phyloP scores from a whole-genome alignment of 2,888 invertebrate genomes.

The Pammene aurita region DNA sequence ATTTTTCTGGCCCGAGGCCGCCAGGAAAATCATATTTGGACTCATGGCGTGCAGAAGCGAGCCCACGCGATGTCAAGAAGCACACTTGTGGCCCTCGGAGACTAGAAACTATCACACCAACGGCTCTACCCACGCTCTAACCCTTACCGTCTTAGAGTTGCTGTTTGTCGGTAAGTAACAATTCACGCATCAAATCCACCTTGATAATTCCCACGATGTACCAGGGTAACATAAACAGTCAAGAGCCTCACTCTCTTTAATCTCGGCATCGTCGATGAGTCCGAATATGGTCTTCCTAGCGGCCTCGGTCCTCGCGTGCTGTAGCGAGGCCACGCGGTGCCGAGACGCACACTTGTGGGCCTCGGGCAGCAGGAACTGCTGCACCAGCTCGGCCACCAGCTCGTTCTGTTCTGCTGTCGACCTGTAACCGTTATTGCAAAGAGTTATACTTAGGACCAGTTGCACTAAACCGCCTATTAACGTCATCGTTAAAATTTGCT shows the following conservation, averaged over 20 bases:
- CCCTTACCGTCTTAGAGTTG: too few relatives aligned
- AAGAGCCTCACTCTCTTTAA: constrained; percentile 50
- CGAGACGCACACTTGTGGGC: constrained; percentile 65
- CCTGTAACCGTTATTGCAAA: constrained; percentile 48
- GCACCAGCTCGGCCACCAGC: constrained; percentile 82
- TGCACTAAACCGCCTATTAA: too few relatives aligned
- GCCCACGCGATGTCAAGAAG: constrained; percentile 56
- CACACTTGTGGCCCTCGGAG: constrained; percentile 74
- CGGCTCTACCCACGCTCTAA: too few relatives aligned
- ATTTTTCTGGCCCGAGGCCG: constrained; percentile 56
- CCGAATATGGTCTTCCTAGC: constrained; percentile 63
- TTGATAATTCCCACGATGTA: neutral
- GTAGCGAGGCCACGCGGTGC: constrained; percentile 55
- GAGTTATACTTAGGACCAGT: too few relatives aligned
- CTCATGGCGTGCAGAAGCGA: constrained; percentile 55
- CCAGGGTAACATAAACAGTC: neutral
- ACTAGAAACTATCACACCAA: constrained; percentile 84
- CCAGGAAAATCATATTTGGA: too few relatives aligned
- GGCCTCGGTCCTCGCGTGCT: constrained; percentile 55
- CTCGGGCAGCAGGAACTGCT: constrained; percentile 83
- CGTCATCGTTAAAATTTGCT: too few relatives aligned
- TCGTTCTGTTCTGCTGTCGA: constrained; percentile 80
- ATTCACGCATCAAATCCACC: neutral
- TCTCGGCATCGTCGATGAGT: constrained; percentile 57
- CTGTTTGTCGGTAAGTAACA: too few relatives aligned